phyloP scores from a whole-genome alignment of 23 tunicate species.

The Halocynthia roretzi region DNA sequence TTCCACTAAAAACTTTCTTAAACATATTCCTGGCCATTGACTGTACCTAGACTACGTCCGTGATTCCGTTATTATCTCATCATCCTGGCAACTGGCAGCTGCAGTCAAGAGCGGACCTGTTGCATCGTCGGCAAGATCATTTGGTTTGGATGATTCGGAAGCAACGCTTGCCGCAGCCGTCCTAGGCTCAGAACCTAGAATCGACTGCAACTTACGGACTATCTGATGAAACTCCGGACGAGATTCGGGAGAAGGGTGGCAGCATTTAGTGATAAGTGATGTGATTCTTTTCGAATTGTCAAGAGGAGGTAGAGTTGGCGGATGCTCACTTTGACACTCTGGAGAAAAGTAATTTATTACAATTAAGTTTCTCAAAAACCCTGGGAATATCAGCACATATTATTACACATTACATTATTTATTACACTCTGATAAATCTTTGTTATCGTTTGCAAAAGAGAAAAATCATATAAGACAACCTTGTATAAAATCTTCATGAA shows the following conservation, averaged over 20 bases:
- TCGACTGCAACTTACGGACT: constrained; percentile 56
- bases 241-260: constrained; percentile 29
- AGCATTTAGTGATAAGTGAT: constrained; percentile 75
- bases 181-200: constrained; percentile 29
- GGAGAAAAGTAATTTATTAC: constrained; percentile 10
- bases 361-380: background rate
- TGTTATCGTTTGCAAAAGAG: background rate
- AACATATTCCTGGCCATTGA: too few species aligned
- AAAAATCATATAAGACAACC: constrained; percentile 30
- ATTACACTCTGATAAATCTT: background rate
- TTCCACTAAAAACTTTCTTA: too few species aligned
- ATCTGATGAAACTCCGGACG: constrained; percentile 87
- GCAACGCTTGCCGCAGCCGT: background rate
- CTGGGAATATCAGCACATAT: background rate
- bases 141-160: too few species aligned
- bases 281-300: constrained; percentile 67
- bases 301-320: constrained; percentile 48
- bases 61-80: too few species aligned
- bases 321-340: constrained; percentile 27
- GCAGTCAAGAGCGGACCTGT: too few species aligned
- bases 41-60: too few species aligned
- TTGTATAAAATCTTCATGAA: constrained; percentile 38
- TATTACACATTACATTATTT: background rate
- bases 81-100: too few species aligned
- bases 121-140: too few species aligned